A percentile compares a stretch with the other conserved stretches of the same genome.
Evolutionary conservation across 2,888 invertebrate species (phyloP).

Genomic region (Dasypolia templi): DNA sequence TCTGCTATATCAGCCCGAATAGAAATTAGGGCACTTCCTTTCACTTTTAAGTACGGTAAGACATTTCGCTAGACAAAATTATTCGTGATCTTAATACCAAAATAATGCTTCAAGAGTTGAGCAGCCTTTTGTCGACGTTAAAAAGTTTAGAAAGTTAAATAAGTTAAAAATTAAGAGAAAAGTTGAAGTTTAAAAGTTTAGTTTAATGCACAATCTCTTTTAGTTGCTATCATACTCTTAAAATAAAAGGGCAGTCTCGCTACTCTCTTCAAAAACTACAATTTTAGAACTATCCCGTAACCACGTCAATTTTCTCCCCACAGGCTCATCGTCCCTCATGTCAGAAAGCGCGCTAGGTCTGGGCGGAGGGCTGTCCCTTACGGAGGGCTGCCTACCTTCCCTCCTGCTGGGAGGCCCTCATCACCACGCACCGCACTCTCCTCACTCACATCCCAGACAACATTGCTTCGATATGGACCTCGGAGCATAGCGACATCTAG

Average conservation of each 20-base stretch:
- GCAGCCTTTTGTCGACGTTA: neutral
- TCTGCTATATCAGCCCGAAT: neutral
- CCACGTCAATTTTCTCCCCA: constrained; percentile 38
- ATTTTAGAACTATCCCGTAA: neutral
- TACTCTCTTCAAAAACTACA: neutral
- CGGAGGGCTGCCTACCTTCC: constrained; percentile 78
- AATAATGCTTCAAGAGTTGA: neutral
- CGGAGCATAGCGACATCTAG: constrained; percentile 72
- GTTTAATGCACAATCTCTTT: neutral
- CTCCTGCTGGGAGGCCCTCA: constrained; percentile 81
- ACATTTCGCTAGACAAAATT: neutral
- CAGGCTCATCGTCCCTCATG: constrained; percentile 78
- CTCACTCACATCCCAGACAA: constrained; percentile 82
- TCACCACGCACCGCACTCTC: constrained; percentile 86
- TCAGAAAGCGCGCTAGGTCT: constrained; percentile 73
- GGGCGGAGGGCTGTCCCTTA: constrained; percentile 69
- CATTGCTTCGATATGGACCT: constrained; percentile 88
- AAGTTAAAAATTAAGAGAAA: too few species aligned
- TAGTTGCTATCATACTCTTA: neutral
- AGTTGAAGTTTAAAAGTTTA: too few species aligned
- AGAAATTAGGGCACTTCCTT: neutral
- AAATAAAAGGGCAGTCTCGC: neutral
- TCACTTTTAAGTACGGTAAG: neutral
- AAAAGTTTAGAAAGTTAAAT: too few species aligned
- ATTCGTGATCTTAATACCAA: neutral